A percentile compares a stretch with the other conserved stretches of the same genome.
Conservation (phyloP, 2,888 invertebrate species). For the Lysandra bellargus region DNA sequence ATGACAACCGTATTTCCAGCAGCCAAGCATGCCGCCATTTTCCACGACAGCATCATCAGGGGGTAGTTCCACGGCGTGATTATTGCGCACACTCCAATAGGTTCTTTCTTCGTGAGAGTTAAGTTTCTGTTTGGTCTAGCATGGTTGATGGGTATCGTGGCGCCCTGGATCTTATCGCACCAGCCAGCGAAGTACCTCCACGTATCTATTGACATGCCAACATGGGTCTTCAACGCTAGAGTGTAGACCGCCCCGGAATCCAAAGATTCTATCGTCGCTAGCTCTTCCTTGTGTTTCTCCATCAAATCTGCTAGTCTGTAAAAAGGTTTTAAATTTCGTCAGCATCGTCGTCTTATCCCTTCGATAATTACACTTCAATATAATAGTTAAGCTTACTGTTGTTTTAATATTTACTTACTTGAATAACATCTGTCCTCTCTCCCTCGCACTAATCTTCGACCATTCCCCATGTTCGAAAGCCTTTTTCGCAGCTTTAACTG, state of each 20-base stretch:
- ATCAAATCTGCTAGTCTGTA: constrained; percentile 94
- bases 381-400: neutral
- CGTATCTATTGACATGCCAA: constrained; percentile 98
- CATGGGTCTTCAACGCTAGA: constrained; percentile 95
- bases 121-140: constrained; percentile 94
- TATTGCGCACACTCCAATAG: constrained; percentile 95
- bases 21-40: constrained; percentile 98
- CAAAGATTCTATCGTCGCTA: constrained; percentile 95
- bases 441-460: constrained; percentile 96
- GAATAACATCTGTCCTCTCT: constrained; percentile 90
- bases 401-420: constrained; percentile 74
- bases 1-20: constrained; percentile 98
- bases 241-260: constrained; percentile 99
- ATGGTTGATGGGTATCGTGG: constrained; percentile 94
- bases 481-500: constrained; percentile 92
- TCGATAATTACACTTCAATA: neutral
- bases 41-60: constrained; percentile 99
- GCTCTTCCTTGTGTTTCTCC: constrained; percentile 96
- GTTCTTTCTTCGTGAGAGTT: constrained; percentile 93
- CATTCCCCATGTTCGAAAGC: constrained; percentile 95
- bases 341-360: neutral
- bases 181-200: constrained; percentile 98
- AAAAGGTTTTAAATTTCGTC: neutral
- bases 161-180: constrained; percentile 97
- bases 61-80: constrained; percentile 99